phyloP scores from a whole-genome alignment of 2,113 vertebrate genomes.

The Anarhynchus alexandrinus region DNA sequence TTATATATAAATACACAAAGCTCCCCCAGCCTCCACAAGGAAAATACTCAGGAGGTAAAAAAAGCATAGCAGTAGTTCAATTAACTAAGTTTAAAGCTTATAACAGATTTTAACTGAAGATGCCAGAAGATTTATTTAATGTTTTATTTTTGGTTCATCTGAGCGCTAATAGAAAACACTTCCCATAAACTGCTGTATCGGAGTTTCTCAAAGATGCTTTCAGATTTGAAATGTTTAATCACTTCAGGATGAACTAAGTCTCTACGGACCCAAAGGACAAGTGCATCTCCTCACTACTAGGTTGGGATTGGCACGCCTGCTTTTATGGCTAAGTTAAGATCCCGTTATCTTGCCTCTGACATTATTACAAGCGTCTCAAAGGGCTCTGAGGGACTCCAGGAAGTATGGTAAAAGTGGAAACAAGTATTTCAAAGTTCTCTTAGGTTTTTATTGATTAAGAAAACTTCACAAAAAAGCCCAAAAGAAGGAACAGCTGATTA shows the following conservation, averaged over 20 bases:
- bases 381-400: neutral
- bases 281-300: neutral
- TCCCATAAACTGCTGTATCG: neutral
- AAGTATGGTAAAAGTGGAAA: neutral
- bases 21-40: neutral
- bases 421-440: neutral
- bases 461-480: neutral
- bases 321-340: neutral
- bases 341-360: neutral
- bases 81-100: neutral
- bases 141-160: neutral
- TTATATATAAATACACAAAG: neutral
- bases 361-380: neutral
- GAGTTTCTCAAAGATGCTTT: slow-evolving; percentile 21
- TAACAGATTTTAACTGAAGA: neutral
- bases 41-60: neutral
- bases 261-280: neutral
- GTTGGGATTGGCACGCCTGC: neutral
- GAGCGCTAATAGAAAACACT: neutral
- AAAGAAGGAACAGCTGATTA: neutral
- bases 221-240: slow-evolving; percentile 4
- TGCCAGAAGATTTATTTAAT: neutral
- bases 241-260: neutral
- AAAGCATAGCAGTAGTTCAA: neutral
- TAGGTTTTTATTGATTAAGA: neutral